phyloP scores from a whole-genome alignment of 37 sponge, comb jelly and placozoan species.

The Theonella swinhoei region DNA sequence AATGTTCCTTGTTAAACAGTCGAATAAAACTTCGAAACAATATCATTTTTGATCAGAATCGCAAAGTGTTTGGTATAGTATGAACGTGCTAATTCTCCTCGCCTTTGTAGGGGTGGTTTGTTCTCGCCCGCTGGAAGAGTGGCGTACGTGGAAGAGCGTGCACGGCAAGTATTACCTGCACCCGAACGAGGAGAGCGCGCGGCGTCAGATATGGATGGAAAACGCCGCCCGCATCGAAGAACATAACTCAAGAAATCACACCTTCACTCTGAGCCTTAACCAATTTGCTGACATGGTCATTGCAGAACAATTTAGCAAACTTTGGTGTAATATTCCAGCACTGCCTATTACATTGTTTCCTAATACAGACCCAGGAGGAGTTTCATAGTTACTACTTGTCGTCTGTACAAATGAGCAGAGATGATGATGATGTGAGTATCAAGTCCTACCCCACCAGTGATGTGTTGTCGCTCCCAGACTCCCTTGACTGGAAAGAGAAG shows the following conservation, averaged over 20 bases:
- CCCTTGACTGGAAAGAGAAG: slow-evolving; percentile 66
- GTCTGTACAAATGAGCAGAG: not conserved
- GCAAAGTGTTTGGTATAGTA: too few species aligned
- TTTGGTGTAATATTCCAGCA: not conserved
- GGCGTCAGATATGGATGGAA: slow-evolving; percentile 49
- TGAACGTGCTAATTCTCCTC: too few species aligned
- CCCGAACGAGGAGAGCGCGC: slow-evolving; percentile 34
- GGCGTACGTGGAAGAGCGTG: slow-evolving; percentile 63
- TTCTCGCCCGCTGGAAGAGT: too few species aligned
- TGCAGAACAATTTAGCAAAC: not conserved
- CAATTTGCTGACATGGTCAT: slow-evolving; percentile 79
- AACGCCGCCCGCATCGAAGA: slow-evolving; percentile 43
- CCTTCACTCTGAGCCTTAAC: slow-evolving; percentile 62
- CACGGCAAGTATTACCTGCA: slow-evolving; percentile 51
- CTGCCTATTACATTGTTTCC: not conserved
- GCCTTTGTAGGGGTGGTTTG: too few species aligned
- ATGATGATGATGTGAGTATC: not conserved
- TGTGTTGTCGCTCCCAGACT: not conserved
- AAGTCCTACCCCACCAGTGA: not conserved
- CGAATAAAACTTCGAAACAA: not conserved
- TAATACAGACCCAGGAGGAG: slow-evolving; percentile 58
- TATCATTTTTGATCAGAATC: not conserved
- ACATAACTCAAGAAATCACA: slow-evolving; percentile 62
- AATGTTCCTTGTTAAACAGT: not conserved
- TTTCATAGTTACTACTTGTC: slow-evolving; percentile 54